These are phyloP conservation scores for Alca torda DNA, from an alignment of 2,797 vertebrate species.

Conservation along the genomic window DNA sequence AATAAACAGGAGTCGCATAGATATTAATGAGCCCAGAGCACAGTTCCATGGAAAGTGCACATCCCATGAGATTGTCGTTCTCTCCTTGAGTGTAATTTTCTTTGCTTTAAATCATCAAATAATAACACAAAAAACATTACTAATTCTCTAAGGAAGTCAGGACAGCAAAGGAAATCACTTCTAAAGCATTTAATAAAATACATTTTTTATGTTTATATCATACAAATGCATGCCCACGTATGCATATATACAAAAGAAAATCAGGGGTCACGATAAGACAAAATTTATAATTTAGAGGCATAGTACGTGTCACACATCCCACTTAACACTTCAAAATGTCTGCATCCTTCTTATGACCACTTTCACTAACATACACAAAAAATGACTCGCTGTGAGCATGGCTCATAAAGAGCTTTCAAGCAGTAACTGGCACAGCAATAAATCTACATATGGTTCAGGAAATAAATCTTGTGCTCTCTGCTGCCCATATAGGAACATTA, in stretches of 20 bases:
- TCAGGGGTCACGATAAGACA: not conserved
- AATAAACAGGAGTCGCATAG: not conserved
- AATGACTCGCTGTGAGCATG: slow-evolving; percentile 8
- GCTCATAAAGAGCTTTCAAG: slow-evolving; percentile 57
- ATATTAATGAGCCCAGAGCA: not conserved
- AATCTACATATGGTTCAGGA: slow-evolving; percentile 60
- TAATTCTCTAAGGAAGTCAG: slow-evolving; percentile 5
- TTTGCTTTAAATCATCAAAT: slow-evolving; percentile 41
- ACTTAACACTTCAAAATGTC: slow-evolving; percentile 21
- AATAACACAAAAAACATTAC: slow-evolving; percentile 14
- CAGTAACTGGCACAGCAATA: slow-evolving; percentile 61
- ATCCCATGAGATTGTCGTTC: not conserved
- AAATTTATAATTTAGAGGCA: slow-evolving; percentile 23
- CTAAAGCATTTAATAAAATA: slow-evolving; percentile 18
- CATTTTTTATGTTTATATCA: not conserved
- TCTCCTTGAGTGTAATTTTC: slow-evolving; percentile 2
- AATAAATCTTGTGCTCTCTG: slow-evolving; percentile 69
- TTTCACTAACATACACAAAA: not conserved
- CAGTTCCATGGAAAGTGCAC: not conserved
- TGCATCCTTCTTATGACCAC: not conserved
- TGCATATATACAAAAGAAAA: not conserved
- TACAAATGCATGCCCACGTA: not conserved
- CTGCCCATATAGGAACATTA: slow-evolving; percentile 54
- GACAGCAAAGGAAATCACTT: not conserved
- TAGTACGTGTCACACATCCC: not conserved